phyloP scores from a whole-genome alignment of 1,140 invertebrate species.

The Aphaenogaster floridana region DNA sequence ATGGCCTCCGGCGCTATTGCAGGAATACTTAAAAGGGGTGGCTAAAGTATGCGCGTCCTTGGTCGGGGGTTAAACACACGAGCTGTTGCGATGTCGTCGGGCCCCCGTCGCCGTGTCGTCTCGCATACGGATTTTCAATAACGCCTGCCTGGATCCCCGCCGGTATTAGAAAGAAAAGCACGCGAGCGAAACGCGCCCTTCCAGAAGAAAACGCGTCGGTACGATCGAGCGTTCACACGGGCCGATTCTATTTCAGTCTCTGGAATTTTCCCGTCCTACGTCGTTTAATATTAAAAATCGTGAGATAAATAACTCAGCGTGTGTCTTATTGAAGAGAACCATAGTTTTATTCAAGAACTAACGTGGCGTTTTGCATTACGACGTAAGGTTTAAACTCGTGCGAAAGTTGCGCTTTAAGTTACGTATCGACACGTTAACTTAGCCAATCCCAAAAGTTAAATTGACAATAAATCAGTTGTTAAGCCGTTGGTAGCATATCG shows the following conservation, averaged over 20 bases:
- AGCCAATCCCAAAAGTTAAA: conserved; percentile 63
- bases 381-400: background rate
- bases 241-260: conserved; percentile 31
- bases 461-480: conserved; percentile 58
- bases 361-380: background rate
- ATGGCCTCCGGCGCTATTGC: conserved; percentile 79
- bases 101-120: conserved; percentile 11
- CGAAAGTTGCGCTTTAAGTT: conserved; percentile 26
- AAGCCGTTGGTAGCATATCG: conserved; percentile 26
- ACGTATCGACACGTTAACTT: conserved; percentile 26
- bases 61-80: conserved; percentile 65
- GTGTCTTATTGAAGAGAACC: background rate
- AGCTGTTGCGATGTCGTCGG: conserved; percentile 47
- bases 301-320: conserved; percentile 17
- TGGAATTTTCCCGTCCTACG: background rate
- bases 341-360: background rate
- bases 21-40: conserved; percentile 76
- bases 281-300: conserved; percentile 46
- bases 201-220: conserved; percentile 1
- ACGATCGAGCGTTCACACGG: conserved; percentile 16
- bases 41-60: conserved; percentile 66
- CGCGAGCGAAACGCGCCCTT: conserved; percentile 32
- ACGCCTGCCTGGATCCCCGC: conserved; percentile 27
- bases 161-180: conserved; percentile 60
- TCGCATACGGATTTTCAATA: conserved; percentile 72